A percentile compares a stretch with the other conserved stretches of the same genome.
phyloP scores from a whole-genome alignment of 30 jellyfish, hydroid and myxozoan genomes.

The Aurelia sp. region DNA sequence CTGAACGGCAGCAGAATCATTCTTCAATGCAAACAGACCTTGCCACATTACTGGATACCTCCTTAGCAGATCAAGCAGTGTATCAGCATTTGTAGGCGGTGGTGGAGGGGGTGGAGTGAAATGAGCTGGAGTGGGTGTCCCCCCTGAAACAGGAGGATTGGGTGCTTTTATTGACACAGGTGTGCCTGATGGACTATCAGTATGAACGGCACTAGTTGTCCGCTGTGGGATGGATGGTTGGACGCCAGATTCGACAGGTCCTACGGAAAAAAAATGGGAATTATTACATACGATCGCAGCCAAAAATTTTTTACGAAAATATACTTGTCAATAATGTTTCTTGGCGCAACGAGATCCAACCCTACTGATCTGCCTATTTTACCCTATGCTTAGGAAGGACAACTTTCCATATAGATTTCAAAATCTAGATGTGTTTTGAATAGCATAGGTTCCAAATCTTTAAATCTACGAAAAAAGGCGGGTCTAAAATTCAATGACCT shows the following conservation, averaged over 20 bases:
- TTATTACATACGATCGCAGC: background rate
- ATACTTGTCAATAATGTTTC: no score
- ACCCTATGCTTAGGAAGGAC: no score
- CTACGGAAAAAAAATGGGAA: background rate
- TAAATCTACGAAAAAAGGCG: no score
- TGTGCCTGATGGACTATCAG: slow-evolving; percentile 70
- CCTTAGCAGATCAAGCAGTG: slow-evolving; percentile 89
- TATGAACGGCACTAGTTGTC: slow-evolving; percentile 27
- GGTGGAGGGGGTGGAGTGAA: slow-evolving; percentile 93
- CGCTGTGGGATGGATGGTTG: slow-evolving; percentile 58
- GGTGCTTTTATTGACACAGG: slow-evolving; percentile 72
- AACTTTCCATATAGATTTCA: no score
- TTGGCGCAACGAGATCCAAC: no score
- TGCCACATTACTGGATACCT: slow-evolving; percentile 99
- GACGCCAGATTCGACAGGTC: slow-evolving; percentile 5
- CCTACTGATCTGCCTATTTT: no score
- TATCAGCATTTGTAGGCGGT: slow-evolving; percentile 82
- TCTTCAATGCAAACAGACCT: slow-evolving; percentile 93
- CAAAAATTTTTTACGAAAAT: no score
- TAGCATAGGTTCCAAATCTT: no score
- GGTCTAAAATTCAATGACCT: no score
- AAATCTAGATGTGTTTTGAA: no score
- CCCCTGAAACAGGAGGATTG: slow-evolving; percentile 78
- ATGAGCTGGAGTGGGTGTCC: slow-evolving; percentile 71
- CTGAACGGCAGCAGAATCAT: slow-evolving; percentile 99